Evolutionary conservation across 2,797 vertebrate genomes (phyloP).

Genomic region (Sebastes hopkinsi): DNA sequence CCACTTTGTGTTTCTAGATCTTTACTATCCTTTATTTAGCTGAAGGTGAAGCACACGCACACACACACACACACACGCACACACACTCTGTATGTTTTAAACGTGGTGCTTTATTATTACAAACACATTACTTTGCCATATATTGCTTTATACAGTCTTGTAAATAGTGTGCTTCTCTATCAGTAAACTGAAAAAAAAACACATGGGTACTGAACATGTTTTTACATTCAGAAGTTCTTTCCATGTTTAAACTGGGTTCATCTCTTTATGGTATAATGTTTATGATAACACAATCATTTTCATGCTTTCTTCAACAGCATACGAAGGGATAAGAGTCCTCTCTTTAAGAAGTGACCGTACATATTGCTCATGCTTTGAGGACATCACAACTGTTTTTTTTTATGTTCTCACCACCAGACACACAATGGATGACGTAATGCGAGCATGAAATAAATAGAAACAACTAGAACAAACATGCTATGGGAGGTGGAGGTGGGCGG

Average conservation of each 20-base stretch:
- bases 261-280: slow-evolving; percentile 23
- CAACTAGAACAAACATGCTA: slow-evolving; percentile 68
- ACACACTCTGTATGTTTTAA: slow-evolving; percentile 32
- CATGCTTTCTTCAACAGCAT: slow-evolving; percentile 71
- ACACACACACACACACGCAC: background rate
- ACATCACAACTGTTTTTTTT: slow-evolving; percentile 33
- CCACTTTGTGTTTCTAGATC: background rate
- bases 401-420: slow-evolving; percentile 53
- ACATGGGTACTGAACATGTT: slow-evolving; percentile 40
- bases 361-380: slow-evolving; percentile 78
- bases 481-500: background rate
- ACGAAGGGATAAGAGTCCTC: slow-evolving; percentile 26
- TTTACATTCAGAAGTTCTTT: slow-evolving; percentile 70
- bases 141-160: slow-evolving; percentile 73
- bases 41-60: background rate
- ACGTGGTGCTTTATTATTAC: slow-evolving; percentile 77
- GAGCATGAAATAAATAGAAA: slow-evolving; percentile 56
- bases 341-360: slow-evolving; percentile 39
- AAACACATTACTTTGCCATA: slow-evolving; percentile 71
- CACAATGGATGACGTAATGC: slow-evolving; percentile 48
- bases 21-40: background rate
- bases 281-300: slow-evolving; percentile 40
- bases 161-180: slow-evolving; percentile 66
- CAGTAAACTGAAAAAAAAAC: slow-evolving; percentile 40
- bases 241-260: slow-evolving; percentile 39